These are phyloP conservation scores for Artibeus jamaicensis DNA, from an alignment of 2,797 vertebrate species.

Conservation along the genomic window DNA sequence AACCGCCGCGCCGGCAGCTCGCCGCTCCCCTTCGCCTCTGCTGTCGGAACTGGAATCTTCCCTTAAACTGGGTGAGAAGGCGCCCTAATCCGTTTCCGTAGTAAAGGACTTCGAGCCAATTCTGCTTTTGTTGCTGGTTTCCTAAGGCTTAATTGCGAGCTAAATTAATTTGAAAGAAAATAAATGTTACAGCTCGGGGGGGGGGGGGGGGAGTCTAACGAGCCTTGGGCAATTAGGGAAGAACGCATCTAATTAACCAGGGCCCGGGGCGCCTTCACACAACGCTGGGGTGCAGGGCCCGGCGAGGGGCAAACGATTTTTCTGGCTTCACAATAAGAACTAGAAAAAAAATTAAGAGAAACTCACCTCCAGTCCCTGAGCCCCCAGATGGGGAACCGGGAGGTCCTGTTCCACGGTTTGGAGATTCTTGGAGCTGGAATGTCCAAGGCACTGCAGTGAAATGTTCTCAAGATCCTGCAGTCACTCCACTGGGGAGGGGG, in stretches of 20 bases:
- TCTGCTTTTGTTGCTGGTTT: constrained; percentile 71
- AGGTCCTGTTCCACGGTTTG: neutral
- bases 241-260: constrained; percentile 64
- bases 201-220: constrained; percentile 71
- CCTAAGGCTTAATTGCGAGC: constrained; percentile 74
- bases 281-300: neutral
- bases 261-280: constrained; percentile 45
- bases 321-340: neutral
- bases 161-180: constrained; percentile 73
- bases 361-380: neutral
- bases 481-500: neutral
- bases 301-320: neutral
- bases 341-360: neutral
- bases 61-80: neutral
- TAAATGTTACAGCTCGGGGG: constrained; percentile 67
- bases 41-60: neutral
- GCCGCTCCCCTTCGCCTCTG: neutral
- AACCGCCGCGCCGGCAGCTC: fast-evolving
- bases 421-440: neutral
- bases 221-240: constrained; percentile 73
- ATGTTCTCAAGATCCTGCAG: neutral
- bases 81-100: constrained; percentile 40
- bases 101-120: constrained; percentile 51
- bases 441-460: neutral
- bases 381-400: neutral